Base-by-base conservation (phyloP, 2,888 invertebrate species). In the Hirtodrosophila histrioides region DNA sequence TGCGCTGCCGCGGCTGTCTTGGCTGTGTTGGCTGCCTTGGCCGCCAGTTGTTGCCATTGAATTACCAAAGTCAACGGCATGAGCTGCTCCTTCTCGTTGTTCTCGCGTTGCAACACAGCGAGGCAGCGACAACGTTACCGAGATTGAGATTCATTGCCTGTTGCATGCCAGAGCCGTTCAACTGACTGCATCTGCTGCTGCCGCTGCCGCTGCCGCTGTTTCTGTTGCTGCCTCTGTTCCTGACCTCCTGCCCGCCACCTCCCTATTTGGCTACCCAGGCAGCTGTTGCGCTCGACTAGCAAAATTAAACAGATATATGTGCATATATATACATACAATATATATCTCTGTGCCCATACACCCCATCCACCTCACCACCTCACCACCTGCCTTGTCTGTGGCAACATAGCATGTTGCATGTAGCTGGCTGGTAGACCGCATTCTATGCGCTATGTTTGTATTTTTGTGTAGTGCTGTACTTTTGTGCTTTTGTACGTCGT, bases 101-200 rank as follows among this genome's bases (percentile, higher is more conserved):
- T 46, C 31, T 57, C 43, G 50, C 41, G 40, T 41, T 27, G 55
- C 41, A 49, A 61, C 43, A 17, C 17, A 17, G 17, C 17, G 17
- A 17, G 17, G 17, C 67, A 36, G 73, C 77, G 74, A 67, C 75
- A 66, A 68, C 62, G 64, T 69, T 57, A 55, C 87, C 61, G 67
- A 85, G 82, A 87, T 87, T 85, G 82, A 82, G 87, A 82, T 82
- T 82, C 82, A 82, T 87, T 81, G 82, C 82, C 87, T 87, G 82
- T 82, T 82, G 87, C 87, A 82, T 82, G 82, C 81, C 69, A 73
- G 56, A 80, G 76, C 69, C 87, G 75, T 73, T 80, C 82, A 85
- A 72, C 82, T 75, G 78, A 67, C 87, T 81, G 81, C 51, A 61
- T 70, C 43, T 74, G 45, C 49, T 17, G 43, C 8, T 11, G 36